Base-by-base conservation (phyloP, 2,113 vertebrate genomes). In the Excalfactoria chinensis region DNA sequence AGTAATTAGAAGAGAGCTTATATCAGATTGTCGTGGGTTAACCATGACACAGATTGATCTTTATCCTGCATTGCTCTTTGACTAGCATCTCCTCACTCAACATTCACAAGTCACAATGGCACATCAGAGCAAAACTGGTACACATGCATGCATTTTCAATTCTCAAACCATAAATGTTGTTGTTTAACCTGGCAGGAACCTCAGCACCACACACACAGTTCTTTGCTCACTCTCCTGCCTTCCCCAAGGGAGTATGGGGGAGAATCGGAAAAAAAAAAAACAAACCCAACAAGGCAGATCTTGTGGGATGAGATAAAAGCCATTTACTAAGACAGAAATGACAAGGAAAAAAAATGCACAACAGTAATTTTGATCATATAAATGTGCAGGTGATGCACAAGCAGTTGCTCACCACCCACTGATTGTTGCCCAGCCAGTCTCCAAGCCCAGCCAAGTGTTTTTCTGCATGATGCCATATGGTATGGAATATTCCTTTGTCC, bases 1-100 rank as follows among this genome's bases (percentile, higher is more conserved):
- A 43, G 66, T 66, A 76, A 89, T 91, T 89, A 28, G 74, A 84
- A 94, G 34, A 64, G 20, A 88, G 83, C 37, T 88, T 70, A 55
- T 58, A 89, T 88, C 49, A 76, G 18, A 44, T 43, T 79, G 78
- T n/a, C n/a, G n/a, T n/a, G n/a, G n/a, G n/a, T n/a, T n/a, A n/a
- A n/a, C n/a, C n/a, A n/a, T n/a, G n/a, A n/a, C n/a, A n/a, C n/a
- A n/a, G n/a, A 44, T 43, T 79, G 78, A 84, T 75, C 84, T 87
- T 16, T 25, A 49, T 72, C 15, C 49, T n/a, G 7, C 21, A 78
- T 68, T 7, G 9, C 41, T 71, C 17, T 44, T 44, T 68, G n/a
- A 46, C 6, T 63, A 19, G 13, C 60, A 56, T 13, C 43, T 19
- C 37, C 44, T 64, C 30, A 46, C 56, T 48, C 0, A 0, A 17